Conservation (phyloP, 53 echinoderm and acorn worm genomes). For the Echinometra lucunter region DNA sequence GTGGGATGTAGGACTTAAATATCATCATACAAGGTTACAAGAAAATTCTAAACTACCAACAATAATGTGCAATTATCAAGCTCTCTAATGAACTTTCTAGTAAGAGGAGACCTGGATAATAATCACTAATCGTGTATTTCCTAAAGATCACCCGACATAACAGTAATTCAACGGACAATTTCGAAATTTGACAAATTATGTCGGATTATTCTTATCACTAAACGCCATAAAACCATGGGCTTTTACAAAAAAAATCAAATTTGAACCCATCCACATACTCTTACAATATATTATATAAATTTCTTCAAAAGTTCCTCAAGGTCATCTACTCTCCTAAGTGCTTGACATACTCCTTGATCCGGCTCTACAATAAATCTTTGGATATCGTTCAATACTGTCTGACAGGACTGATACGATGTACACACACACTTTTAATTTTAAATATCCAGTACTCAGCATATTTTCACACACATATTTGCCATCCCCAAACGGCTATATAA, state of each 20-base stretch:
- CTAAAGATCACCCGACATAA: not conserved
- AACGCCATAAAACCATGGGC: not conserved
- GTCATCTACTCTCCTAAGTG: not conserved
- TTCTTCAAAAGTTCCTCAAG: not conserved
- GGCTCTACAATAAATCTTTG: conserved; percentile 43
- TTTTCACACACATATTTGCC: conserved; percentile 39
- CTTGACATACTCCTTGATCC: not conserved
- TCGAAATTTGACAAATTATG: not conserved
- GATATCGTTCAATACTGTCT: conserved; percentile 47
- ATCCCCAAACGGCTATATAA: not conserved
- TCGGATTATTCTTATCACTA: not conserved
- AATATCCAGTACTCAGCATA: conserved; percentile 45
- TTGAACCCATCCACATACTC: not conserved
- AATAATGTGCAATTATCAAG: not conserved
- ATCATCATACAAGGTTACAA: not conserved
- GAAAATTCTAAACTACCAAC: not conserved
- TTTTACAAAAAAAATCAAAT: not conserved
- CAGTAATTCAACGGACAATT: not conserved
- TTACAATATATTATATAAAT: conserved; percentile 3
- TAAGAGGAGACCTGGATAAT: not conserved
- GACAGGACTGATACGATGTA: conserved; percentile 33
- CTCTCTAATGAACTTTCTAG: not conserved
- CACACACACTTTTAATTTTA: conserved; percentile 32
- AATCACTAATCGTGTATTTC: not conserved
- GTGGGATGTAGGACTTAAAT: not conserved